Evolutionary conservation across 2,888 invertebrate species (phyloP).

Genomic region (Hermodice carunculata): DNA sequence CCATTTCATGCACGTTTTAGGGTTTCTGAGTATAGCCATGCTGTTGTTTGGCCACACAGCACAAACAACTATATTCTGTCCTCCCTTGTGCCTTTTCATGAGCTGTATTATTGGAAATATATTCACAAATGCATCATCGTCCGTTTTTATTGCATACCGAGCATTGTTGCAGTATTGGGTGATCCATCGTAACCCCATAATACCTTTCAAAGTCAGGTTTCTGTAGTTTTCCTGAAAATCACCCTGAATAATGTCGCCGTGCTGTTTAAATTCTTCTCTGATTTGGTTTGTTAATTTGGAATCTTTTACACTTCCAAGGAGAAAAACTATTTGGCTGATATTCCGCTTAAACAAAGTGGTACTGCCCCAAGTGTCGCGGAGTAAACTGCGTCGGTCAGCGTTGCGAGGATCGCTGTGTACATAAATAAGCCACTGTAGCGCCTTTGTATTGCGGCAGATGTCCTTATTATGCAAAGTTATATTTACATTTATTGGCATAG

Average conservation of each 20-base stretch:
- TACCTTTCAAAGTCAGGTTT: slow-evolving; percentile 49
- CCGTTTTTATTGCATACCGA: slow-evolving; percentile 44
- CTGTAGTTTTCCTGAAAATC: slow-evolving; percentile 48
- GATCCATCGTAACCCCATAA: slow-evolving; percentile 52
- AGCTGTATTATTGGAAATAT: slow-evolving; percentile 38
- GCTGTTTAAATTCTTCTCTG: slow-evolving; percentile 34
- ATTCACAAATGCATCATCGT: slow-evolving; percentile 51
- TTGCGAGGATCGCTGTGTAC: slow-evolving; percentile 46
- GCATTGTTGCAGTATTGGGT: slow-evolving; percentile 43
- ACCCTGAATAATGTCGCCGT: slow-evolving; percentile 50
- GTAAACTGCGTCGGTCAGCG: slow-evolving; percentile 30
- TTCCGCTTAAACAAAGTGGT: slow-evolving; percentile 32
- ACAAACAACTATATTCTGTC: slow-evolving; percentile 29
- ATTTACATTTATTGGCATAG: background rate
- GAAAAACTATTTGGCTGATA: slow-evolving; percentile 38
- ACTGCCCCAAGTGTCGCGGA: slow-evolving; percentile 49
- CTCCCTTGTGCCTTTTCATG: slow-evolving; percentile 2
- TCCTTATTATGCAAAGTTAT: slow-evolving; percentile 22
- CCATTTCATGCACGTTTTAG: slow-evolving; percentile 41
- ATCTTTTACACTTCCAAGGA: slow-evolving; percentile 42
- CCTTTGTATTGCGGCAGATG: slow-evolving; percentile 19
- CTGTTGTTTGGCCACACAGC: slow-evolving; percentile 41
- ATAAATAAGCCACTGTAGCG: slow-evolving; percentile 34
- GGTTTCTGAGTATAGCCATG: slow-evolving; percentile 45
- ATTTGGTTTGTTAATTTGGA: slow-evolving; percentile 31